Percentiles rank a stretch among this genome's conserved stretches.
These are phyloP conservation scores for Ophiodon elongatus DNA, from an alignment of 2,113 vertebrate genomes.

Conservation along the genomic window DNA sequence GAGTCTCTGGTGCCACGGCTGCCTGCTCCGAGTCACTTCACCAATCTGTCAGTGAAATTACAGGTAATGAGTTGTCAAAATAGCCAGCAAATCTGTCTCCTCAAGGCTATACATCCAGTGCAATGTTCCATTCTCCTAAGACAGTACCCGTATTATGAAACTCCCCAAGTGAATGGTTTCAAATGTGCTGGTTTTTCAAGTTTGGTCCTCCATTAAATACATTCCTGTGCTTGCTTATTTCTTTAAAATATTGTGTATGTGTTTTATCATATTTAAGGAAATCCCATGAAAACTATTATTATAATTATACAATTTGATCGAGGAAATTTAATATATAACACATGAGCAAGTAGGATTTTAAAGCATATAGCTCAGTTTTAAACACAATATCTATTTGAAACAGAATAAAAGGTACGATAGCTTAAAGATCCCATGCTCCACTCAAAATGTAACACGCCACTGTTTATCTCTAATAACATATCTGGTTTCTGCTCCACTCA, in stretches of 20 bases:
- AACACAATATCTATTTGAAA: background rate
- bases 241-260: background rate
- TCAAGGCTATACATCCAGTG: conserved; percentile 65
- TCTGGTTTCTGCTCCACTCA: conserved; percentile 64
- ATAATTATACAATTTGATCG: background rate
- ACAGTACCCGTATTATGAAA: conserved; percentile 60
- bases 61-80: conserved; percentile 87
- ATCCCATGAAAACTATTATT: background rate
- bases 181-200: conserved; percentile 54
- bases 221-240: conserved; percentile 15
- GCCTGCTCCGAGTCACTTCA: conserved; percentile 74
- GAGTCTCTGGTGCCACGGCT: conserved; percentile 67
- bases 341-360: background rate
- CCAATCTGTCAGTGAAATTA: conserved; percentile 84
- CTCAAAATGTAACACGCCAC: conserved; percentile 20
- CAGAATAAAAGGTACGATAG: background rate
- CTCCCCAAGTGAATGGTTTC: conserved; percentile 58
- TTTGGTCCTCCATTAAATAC: conserved; percentile 11
- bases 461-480: conserved; percentile 57
- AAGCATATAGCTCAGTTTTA: background rate
- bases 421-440: conserved; percentile 1
- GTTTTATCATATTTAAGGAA: conserved; percentile 20
- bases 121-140: conserved; percentile 60
- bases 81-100: conserved; percentile 72
- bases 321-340: background rate